Conservation (phyloP, 2,113 vertebrate genomes). For the Paradisaea rubra region DNA sequence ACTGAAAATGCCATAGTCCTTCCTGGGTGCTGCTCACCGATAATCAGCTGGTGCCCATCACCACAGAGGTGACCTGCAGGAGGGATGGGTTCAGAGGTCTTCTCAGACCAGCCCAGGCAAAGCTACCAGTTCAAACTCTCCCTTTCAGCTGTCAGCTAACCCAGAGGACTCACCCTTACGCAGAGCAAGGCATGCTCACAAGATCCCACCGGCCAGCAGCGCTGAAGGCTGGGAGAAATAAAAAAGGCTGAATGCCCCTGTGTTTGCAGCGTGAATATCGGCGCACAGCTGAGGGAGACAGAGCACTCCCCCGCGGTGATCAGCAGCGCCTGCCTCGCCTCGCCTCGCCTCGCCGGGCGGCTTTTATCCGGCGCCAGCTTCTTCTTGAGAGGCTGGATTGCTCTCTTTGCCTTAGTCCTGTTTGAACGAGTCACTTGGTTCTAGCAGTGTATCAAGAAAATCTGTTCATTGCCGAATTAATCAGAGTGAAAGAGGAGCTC, state of each 20-base stretch:
- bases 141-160: background rate
- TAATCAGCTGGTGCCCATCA: background rate
- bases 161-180: background rate
- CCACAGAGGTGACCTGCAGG: background rate
- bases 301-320: background rate
- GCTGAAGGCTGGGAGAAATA: background rate
- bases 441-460: background rate
- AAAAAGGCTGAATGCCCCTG: background rate
- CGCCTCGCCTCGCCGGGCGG: fast-evolving
- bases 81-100: background rate
- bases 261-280: background rate
- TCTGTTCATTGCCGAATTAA: background rate
- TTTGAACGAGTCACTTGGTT: background rate
- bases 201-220: background rate
- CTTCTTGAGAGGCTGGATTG: background rate
- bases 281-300: background rate
- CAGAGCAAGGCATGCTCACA: background rate
- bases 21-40: background rate
- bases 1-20: background rate
- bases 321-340: background rate
- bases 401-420: background rate
- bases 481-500: background rate
- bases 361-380: background rate
- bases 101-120: background rate
- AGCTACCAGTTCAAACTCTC: background rate